Evolutionary conservation across 2,113 vertebrate genomes (phyloP).

Genomic region (Spea bombifrons): DNA sequence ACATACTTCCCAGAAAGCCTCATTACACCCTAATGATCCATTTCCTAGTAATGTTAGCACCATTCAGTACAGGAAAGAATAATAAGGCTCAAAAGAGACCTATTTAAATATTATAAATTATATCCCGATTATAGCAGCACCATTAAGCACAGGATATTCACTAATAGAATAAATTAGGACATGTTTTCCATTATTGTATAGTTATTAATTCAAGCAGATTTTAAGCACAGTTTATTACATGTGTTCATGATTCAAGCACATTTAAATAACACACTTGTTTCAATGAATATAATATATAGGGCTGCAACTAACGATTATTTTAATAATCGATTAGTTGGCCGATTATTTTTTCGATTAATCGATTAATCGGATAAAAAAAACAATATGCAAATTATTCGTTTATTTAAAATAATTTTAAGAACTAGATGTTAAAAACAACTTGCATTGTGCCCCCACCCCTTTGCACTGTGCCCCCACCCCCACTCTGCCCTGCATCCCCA

Average conservation of each 20-base stretch:
- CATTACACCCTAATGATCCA: constrained; percentile 16
- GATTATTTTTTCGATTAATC: too few species aligned
- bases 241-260: neutral
- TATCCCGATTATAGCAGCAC: neutral
- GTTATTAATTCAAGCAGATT: neutral
- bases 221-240: neutral
- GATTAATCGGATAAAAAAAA: too few species aligned
- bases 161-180: neutral
- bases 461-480: too few species aligned
- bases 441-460: too few species aligned
- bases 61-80: constrained; percentile 45
- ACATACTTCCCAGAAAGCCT: constrained; percentile 12
- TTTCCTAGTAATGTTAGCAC: constrained; percentile 35
- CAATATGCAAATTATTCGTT: too few species aligned
- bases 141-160: constrained; percentile 1
- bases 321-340: too few species aligned
- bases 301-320: too few species aligned
- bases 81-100: constrained; percentile 44
- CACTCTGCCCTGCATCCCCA: too few species aligned
- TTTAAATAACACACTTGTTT: neutral
- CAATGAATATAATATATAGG: too few species aligned
- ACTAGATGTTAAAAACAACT: too few species aligned
- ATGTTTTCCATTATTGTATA: neutral
- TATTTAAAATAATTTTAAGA: too few species aligned
- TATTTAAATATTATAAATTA: constrained; percentile 47